These are phyloP conservation scores for Dasypolia templi DNA, from an alignment of 2,888 invertebrate species.

Conservation along the genomic window DNA sequence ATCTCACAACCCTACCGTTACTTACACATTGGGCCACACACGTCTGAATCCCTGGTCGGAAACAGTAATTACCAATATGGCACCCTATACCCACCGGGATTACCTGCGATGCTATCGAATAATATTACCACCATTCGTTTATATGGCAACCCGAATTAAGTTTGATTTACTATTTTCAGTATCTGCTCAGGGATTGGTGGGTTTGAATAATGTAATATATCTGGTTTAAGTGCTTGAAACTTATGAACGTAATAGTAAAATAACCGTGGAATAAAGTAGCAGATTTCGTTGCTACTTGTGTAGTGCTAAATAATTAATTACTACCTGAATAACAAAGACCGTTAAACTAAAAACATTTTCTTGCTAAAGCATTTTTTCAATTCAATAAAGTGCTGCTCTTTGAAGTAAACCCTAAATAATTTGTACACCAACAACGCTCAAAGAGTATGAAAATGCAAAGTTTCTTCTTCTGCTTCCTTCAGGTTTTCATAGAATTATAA, in stretches of 20 bases:
- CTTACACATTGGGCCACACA: constrained; percentile 33
- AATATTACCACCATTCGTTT: constrained; percentile 44
- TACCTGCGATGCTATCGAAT: constrained; percentile 56
- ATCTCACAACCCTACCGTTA: not conserved
- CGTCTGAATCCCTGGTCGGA: constrained; percentile 55
- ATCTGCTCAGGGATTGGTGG: not conserved
- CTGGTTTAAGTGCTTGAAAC: not conserved
- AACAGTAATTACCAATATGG: constrained; percentile 74
- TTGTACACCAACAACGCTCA: not conserved
- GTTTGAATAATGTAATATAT: not conserved
- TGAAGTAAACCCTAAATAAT: not conserved
- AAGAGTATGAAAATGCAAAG: too few species aligned
- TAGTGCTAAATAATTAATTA: too few species aligned
- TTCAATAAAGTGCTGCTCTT: too few species aligned
- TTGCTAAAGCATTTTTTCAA: too few species aligned
- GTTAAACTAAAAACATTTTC: too few species aligned
- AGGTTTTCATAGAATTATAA: not conserved
- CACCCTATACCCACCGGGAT: constrained; percentile 62
- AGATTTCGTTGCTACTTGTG: too few species aligned
- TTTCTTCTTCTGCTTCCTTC: not conserved
- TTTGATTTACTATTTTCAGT: constrained; percentile 28
- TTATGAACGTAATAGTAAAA: too few species aligned
- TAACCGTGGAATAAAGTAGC: too few species aligned
- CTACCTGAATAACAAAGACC: too few species aligned
- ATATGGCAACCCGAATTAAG: constrained; percentile 23